Conservation (phyloP, 2,797 vertebrate species). For the Centroberyx gerrardi region DNA sequence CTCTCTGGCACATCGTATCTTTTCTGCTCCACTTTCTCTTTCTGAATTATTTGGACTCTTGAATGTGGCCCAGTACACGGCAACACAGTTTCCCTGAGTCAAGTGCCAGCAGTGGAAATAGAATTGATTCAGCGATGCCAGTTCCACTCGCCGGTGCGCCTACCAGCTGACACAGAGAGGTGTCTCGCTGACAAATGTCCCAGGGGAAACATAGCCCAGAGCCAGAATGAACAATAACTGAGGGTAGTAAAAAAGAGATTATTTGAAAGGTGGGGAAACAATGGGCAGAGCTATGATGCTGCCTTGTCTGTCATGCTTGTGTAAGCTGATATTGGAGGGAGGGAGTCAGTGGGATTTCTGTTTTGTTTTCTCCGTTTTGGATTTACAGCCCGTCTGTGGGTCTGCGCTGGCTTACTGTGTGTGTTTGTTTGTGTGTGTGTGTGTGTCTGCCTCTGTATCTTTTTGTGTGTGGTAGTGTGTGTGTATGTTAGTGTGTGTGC, state of each 20-base stretch:
- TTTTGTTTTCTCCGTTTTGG: slow-evolving; percentile 18
- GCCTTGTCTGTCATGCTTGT: slow-evolving; percentile 3
- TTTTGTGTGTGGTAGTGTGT: slow-evolving; percentile 2
- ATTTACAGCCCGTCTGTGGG: slow-evolving; percentile 21
- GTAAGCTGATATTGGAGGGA: slow-evolving; percentile 9
- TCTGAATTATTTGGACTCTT: not conserved
- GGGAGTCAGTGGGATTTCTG: slow-evolving; percentile 1
- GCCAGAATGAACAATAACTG: slow-evolving; percentile 14
- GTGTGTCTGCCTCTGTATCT: slow-evolving; percentile 24
- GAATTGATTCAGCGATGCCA: slow-evolving; percentile 17
- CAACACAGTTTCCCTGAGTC: not conserved
- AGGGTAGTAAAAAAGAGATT: slow-evolving; percentile 2
- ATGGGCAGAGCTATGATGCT: not conserved
- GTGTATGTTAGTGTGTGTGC: not conserved
- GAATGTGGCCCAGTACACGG: not conserved
- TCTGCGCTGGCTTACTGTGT: slow-evolving; percentile 16
- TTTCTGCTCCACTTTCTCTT: not conserved
- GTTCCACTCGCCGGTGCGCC: slow-evolving; percentile 7
- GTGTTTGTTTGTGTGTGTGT: not conserved
- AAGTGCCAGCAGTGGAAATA: not conserved
- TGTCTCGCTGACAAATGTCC: slow-evolving; percentile 31
- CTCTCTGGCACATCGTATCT: not conserved
- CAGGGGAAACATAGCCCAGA: slow-evolving; percentile 9
- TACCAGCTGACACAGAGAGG: slow-evolving; percentile 32
- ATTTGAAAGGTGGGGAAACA: slow-evolving; percentile 13